phyloP scores from a whole-genome alignment of 2,888 invertebrate genomes.

The Conomelus anceps region DNA sequence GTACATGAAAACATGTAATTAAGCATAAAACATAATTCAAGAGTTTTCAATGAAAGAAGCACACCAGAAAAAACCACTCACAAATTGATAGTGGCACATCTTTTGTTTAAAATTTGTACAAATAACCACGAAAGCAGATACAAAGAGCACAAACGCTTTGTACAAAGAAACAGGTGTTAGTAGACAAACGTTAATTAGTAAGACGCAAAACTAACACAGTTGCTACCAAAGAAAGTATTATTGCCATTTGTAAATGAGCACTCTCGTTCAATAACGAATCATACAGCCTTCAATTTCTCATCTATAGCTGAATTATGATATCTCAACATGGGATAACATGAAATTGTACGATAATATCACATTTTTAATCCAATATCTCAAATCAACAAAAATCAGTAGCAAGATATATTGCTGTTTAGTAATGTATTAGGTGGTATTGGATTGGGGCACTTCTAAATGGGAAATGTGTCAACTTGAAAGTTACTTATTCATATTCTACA shows the following conservation, averaged over 20 bases:
- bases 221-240: background rate
- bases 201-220: background rate
- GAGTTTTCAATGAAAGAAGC: background rate
- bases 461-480: no score
- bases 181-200: background rate
- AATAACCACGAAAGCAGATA: background rate
- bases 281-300: no score
- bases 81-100: background rate
- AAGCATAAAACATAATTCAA: background rate
- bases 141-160: background rate
- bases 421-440: no score
- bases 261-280: background rate
- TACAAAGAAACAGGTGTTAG: background rate
- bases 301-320: no score
- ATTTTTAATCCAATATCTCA: no score
- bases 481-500: no score
- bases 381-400: no score
- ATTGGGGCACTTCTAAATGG: no score
- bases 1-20: background rate
- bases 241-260: background rate
- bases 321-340: no score
- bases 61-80: background rate
- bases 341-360: no score
- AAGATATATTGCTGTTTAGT: no score
- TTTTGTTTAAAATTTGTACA: background rate